Evolutionary conservation across 2,113 vertebrate species (phyloP).

Genomic region (Hippoglossus stenolepis): DNA sequence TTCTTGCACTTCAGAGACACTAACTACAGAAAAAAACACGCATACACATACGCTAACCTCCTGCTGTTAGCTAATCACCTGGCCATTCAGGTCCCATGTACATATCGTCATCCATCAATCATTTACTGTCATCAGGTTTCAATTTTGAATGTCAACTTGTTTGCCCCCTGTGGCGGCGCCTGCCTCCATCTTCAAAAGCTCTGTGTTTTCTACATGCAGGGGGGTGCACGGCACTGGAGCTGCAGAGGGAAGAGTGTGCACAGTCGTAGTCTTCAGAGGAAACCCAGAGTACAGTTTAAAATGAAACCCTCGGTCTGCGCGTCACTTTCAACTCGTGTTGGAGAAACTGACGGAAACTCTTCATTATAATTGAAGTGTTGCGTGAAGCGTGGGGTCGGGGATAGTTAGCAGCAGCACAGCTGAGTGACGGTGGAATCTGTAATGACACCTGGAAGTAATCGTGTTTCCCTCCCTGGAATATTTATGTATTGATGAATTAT

Average conservation of each 20-base stretch:
- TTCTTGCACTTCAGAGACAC: background rate
- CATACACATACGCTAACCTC: slow-evolving; percentile 1
- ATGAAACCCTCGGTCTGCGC: slow-evolving; percentile 29
- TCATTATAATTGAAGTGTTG: slow-evolving; percentile 40
- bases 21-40: slow-evolving; percentile 2
- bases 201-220: slow-evolving; percentile 1
- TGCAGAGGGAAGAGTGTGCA: background rate
- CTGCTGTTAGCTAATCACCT: slow-evolving; percentile 32
- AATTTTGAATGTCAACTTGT: slow-evolving; percentile 30
- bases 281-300: slow-evolving; percentile 32
- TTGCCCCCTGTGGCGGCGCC: slow-evolving; percentile 26
- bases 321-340: slow-evolving; percentile 46
- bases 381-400: slow-evolving; percentile 29
- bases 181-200: slow-evolving; percentile 28
- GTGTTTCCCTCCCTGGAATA: slow-evolving; percentile 59
- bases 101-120: slow-evolving; percentile 37
- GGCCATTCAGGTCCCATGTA: slow-evolving; percentile 1
- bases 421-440: slow-evolving; percentile 47
- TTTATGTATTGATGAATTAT: slow-evolving; percentile 75
- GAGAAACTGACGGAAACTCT: slow-evolving; percentile 48
- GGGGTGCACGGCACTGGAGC: background rate
- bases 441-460: slow-evolving; percentile 78
- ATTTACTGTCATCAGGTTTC: slow-evolving; percentile 46
- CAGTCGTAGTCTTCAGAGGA: slow-evolving; percentile 18
- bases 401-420: slow-evolving; percentile 45